Evolutionary conservation across 2,888 invertebrate species (phyloP), one percentile per base, ranked within the genome.

Genomic region (Acanthosoma haemorrhoidale): DNA sequence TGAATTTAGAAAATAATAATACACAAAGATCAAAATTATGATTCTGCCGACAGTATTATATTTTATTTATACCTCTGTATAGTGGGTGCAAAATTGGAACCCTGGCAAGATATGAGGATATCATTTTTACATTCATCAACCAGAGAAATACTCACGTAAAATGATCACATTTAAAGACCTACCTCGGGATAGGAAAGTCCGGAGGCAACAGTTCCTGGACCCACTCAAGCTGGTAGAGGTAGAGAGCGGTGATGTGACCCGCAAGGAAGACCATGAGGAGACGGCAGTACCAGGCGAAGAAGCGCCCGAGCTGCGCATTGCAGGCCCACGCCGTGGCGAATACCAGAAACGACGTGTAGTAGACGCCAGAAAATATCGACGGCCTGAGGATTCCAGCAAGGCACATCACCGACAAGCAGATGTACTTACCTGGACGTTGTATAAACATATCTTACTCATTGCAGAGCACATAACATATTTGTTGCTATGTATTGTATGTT

Each of bases 281-380:
- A 67, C 88, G 85, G 77, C 90, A 83, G 39, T 91, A 78, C 61
- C 89, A 83, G 0, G 90, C 91, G 78, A 92, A 95, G n/a, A 87
- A 88, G 73, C 85, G 84, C 75, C 87, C 86, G 72, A 96, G 82
- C 71, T 89, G 86, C 76, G 85, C 86, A 77, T 90, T 91, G 76
- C 90, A 87, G 21, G 94, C 88, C 92, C 94, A 92, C 82, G 91
- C 92, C 1, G 94, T 94, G 69, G 92, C 90, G 29, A 90, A 85
- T 15, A 86, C 85, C 78, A 97, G 84, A 80, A 96, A 96, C 70
- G 90, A 84, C 68, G 95, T 77, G 81, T 92, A 96, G 81, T 97
- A 96, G 57, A 95, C 84, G 9, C 89, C 90, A 41, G 91, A 91
- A 21, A 89, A 87, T 32, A 92, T 82, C 68, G 94, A 93, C 1